Conservation (phyloP, 2,797 vertebrate genomes). For the Molothrus aeneus region DNA sequence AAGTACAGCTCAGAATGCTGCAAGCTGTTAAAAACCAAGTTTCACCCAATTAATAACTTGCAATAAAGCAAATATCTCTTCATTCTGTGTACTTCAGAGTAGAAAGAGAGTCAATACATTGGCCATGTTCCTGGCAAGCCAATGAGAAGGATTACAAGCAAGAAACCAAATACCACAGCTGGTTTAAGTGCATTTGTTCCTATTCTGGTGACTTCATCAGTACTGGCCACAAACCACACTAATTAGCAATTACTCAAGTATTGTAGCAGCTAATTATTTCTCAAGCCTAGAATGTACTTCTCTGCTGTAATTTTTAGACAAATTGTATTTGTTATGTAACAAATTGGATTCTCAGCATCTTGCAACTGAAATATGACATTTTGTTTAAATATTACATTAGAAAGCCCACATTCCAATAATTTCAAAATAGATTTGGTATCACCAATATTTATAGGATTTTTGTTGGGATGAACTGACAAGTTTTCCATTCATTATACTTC, state of each 20-base stretch:
- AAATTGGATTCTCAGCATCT: not conserved
- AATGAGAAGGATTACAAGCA: not conserved
- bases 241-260: not conserved
- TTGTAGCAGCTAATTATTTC: not conserved
- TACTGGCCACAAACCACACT: not conserved
- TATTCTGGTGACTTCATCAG: not conserved
- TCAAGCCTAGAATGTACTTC: not conserved
- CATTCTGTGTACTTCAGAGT: not conserved
- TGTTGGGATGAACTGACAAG: not conserved
- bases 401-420: not conserved
- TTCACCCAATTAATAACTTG: not conserved
- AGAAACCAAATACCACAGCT: not conserved
- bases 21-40: not conserved
- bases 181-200: not conserved
- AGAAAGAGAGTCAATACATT: not conserved
- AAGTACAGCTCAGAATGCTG: not conserved
- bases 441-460: not conserved
- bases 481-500: not conserved
- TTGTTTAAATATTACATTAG: not conserved
- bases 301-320: not conserved
- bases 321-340: not conserved
- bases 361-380: not conserved
- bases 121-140: not conserved
- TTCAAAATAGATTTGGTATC: not conserved
- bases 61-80: not conserved